These are phyloP conservation scores for Parelbella ahira DNA, from an alignment of 2,888 invertebrate genomes.

Conservation along the genomic window DNA sequence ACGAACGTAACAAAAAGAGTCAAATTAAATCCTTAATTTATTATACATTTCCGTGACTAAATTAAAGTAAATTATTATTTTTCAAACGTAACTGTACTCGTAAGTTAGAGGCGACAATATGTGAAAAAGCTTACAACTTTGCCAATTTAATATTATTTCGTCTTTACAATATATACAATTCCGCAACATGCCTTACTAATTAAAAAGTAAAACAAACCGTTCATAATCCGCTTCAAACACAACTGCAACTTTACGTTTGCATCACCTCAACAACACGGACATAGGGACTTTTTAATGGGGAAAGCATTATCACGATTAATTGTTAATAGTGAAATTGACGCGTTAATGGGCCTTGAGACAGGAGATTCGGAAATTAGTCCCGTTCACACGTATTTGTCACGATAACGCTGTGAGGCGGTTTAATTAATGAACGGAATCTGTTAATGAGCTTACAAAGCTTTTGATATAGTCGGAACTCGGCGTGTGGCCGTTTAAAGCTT, in stretches of 20 bases:
- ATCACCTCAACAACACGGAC: constrained; percentile 54
- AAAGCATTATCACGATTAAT: constrained; percentile 63
- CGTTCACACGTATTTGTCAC: constrained; percentile 27
- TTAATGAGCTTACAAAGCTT: constrained; percentile 21
- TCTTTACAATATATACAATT: no score
- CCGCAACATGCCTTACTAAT: no score
- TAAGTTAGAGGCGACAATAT: no score
- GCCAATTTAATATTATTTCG: no score
- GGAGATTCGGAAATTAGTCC: constrained; percentile 6
- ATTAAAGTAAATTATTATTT: no score
- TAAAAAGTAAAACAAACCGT: no score
- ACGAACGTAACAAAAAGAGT: no score
- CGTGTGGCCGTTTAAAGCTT: constrained; percentile 19
- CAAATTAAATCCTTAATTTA: no score
- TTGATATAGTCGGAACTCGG: not conserved
- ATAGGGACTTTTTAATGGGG: constrained; percentile 61
- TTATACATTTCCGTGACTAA: no score
- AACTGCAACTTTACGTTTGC: constrained; percentile 38
- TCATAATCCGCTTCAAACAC: constrained; percentile 35
- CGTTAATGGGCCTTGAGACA: constrained; percentile 26
- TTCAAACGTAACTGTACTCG: no score
- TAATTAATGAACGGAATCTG: constrained; percentile 23
- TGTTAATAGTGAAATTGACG: constrained; percentile 41
- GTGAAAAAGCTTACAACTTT: no score
- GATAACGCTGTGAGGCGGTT: constrained; percentile 23